Evolutionary conservation across 2,113 vertebrate genomes (phyloP).

Genomic region (Malurus melanocephalus): DNA sequence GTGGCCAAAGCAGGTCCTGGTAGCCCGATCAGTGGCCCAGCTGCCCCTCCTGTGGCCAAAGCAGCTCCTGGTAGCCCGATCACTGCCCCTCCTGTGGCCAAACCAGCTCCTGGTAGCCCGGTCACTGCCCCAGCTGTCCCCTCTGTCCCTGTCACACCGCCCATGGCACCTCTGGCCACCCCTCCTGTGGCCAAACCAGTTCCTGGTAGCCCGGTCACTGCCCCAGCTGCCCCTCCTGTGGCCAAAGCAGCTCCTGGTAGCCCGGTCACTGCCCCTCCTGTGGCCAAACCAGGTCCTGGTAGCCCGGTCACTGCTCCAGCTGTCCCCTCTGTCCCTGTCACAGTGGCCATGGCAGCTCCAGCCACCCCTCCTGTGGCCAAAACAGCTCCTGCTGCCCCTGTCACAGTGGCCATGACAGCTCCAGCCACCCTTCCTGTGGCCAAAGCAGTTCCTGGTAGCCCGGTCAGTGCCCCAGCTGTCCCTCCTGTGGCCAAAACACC

Average conservation of each 20-base stretch:
- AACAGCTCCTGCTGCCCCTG: not conserved
- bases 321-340: not conserved
- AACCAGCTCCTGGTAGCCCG: not conserved
- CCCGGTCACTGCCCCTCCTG: not conserved
- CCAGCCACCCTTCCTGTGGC: not conserved
- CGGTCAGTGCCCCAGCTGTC: too few species aligned
- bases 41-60: not conserved
- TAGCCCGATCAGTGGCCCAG: not conserved
- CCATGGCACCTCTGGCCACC: fast-evolving
- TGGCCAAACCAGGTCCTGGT: not conserved
- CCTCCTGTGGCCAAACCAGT: fast-evolving
- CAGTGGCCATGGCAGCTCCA: fast-evolving
- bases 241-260: not conserved
- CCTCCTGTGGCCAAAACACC: too few species aligned
- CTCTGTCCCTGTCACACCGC: fast-evolving
- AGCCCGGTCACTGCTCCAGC: not conserved
- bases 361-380: not conserved
- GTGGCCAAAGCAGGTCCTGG: not conserved
- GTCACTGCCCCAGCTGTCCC: not conserved
- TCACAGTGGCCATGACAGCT: fast-evolving
- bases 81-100: not conserved
- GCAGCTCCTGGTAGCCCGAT: not conserved
- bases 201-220: not conserved
- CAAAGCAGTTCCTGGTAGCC: not conserved
- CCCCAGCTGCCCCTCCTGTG: not conserved